Percentiles rank a stretch among this genome's conserved stretches.
Conservation (phyloP, 2,888 invertebrate genomes). For the Drosophila merina region DNA sequence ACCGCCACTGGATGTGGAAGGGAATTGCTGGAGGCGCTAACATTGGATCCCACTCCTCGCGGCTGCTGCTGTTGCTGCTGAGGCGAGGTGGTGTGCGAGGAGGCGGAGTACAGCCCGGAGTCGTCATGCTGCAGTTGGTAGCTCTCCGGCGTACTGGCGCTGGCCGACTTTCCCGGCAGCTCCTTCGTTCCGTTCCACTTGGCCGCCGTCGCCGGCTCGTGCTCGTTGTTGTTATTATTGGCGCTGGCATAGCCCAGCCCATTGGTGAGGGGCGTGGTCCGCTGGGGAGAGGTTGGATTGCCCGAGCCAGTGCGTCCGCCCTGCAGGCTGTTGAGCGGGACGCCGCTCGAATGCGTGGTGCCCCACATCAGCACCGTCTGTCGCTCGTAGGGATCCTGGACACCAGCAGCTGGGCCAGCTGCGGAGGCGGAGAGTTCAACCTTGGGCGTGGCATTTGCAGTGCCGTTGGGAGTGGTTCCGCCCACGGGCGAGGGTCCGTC, state of each 20-base stretch:
- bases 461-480: conserved; percentile 62
- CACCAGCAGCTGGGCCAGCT: conserved; percentile 12
- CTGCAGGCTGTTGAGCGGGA: conserved; percentile 82
- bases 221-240: conserved; percentile 73
- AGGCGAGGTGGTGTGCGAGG: conserved; percentile 81
- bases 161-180: conserved; percentile 61
- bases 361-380: conserved; percentile 98
- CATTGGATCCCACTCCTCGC: conserved; percentile 53
- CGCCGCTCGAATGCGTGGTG: conserved; percentile 84
- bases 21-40: conserved; percentile 72
- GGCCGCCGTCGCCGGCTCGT: conserved; percentile 57
- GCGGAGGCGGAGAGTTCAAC: conserved; percentile 77
- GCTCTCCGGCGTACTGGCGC: conserved; percentile 74
- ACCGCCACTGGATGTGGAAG: conserved; percentile 57
- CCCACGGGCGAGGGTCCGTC: conserved; percentile 83
- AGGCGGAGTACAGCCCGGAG: conserved; percentile 80
- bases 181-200: conserved; percentile 81
- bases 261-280: conserved; percentile 83
- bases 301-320: conserved; percentile 64
- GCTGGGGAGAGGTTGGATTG: conserved; percentile 71
- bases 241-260: conserved; percentile 69
- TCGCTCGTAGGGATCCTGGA: conserved; percentile 85
- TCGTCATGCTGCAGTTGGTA: conserved; percentile 81
- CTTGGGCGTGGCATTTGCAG: conserved; percentile 80
- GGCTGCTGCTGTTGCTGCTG: conserved; percentile 70